Base-by-base conservation (phyloP, 2,113 vertebrate genomes). In the Tupaia tana region DNA sequence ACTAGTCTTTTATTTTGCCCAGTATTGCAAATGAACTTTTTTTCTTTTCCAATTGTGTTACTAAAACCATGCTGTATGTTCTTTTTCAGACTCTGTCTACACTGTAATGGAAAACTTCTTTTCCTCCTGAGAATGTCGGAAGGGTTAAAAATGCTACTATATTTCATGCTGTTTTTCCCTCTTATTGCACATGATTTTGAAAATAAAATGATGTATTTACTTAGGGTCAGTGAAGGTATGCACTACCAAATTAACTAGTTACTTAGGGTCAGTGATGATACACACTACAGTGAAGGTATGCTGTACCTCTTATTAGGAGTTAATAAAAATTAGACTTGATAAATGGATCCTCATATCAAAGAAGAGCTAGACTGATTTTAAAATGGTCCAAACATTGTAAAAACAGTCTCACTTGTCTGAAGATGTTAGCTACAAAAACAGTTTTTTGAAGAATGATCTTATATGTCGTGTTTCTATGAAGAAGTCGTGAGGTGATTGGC, bases 51-150 rank as follows among this genome's bases (percentile, higher is more conserved):
- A 78, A 1, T 58, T 93, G 27, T 70, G 16, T 93, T 61, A 91
- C 69, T 96, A 81, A 97, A 96, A 75, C n/a, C 75, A 24, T 91
- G 10, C 29, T 74, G 34, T 96, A 77, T 95, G 43, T 94, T 97
- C 74, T 96, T 94, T 98, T 97, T 86, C 97, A 98, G 97, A 95
- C 77, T 86, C 90, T 95, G 63, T 56, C 95, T 74, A 27, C 95
- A 84, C 25, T 84, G 0, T 87, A 86, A 95, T 96, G 89, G 52
- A n/a, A 95, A 61, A 70, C 82, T 61, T 84, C 66, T 74, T 84
- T 91, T 86, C 24, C 56, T 95, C 16, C 64, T 71, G 52, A 90
- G 27, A 13, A 67, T 95, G 59, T 92, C 66, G 24, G 52, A 93
- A 82, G 69, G 86, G 70, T 92, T 95, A 66, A 94, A 95, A 96